Conservation (phyloP, 2,888 invertebrate genomes). For the Hypomecis punctinalis region DNA sequence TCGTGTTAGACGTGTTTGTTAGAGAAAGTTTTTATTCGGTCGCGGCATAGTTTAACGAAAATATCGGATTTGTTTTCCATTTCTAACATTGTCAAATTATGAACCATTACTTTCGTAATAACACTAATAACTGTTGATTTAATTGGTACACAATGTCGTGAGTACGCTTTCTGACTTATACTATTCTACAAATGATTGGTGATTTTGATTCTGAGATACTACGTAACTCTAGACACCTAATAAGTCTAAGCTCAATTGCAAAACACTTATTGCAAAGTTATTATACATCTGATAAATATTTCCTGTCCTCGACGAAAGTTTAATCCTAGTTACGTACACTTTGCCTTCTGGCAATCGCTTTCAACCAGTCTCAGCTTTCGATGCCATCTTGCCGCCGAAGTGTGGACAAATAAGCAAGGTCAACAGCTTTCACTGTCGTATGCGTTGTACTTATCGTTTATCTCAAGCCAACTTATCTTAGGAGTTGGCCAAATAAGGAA, state of each 20-base stretch:
- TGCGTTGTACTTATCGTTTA: slow-evolving; percentile 35
- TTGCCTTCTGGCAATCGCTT: slow-evolving; percentile 22
- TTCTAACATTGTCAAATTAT: background rate
- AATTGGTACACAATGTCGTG: no score
- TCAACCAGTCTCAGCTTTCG: slow-evolving; percentile 39
- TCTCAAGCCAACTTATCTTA: slow-evolving; percentile 3
- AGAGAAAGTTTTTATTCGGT: slow-evolving; percentile 53
- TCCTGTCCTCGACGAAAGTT: slow-evolving; percentile 8
- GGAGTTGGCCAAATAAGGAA: slow-evolving; percentile 1
- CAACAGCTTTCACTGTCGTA: slow-evolving; percentile 67
- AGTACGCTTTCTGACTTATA: no score
- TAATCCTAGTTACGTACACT: background rate
- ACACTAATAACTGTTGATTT: background rate
- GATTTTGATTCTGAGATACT: no score
- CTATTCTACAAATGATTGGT: no score
- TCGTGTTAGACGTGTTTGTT: slow-evolving; percentile 43
- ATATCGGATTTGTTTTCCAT: slow-evolving; percentile 34
- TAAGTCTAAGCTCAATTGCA: no score
- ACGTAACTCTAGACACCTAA: no score
- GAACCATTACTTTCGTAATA: background rate
- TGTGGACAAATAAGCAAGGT: slow-evolving; percentile 61
- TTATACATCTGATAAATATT: background rate
- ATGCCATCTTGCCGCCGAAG: slow-evolving; percentile 43
- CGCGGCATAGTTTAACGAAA: slow-evolving; percentile 36
- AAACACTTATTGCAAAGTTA: background rate